Conservation (phyloP, 2,888 invertebrate species). For the Pecten maximus region DNA sequence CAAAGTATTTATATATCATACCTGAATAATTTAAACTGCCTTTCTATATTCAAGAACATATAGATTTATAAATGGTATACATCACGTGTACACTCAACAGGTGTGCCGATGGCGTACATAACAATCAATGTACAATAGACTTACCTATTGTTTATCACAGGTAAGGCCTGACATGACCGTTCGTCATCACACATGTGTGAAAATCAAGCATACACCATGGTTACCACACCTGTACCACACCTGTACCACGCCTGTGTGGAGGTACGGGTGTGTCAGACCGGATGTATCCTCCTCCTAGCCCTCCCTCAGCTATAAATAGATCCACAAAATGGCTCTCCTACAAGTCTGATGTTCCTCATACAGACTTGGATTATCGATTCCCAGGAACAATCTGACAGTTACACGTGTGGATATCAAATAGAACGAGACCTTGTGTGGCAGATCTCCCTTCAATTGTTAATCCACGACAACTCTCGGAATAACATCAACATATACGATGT, state of each 20-base stretch:
- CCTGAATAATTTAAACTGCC: neutral
- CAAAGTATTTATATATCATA: neutral
- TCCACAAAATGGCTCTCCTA: neutral
- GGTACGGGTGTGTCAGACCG: neutral
- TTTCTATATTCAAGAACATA: neutral
- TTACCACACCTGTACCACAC: neutral
- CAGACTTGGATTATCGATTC: neutral
- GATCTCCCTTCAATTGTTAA: neutral
- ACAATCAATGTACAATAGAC: neutral
- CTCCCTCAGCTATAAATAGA: neutral
- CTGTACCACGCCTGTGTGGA: neutral
- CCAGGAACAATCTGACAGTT: neutral
- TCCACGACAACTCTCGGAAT: neutral
- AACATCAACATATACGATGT: neutral
- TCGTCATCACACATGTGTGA: neutral
- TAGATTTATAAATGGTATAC: neutral
- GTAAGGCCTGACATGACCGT: neutral
- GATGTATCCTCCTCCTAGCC: neutral
- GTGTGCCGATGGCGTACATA: neutral
- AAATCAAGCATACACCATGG: too few relatives aligned
- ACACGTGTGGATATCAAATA: neutral
- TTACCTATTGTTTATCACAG: neutral
- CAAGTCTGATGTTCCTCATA: neutral
- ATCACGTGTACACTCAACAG: neutral
- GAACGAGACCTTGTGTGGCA: neutral